Conservation (phyloP, 2,113 vertebrate species). For the Seriola quinqueradiata region DNA sequence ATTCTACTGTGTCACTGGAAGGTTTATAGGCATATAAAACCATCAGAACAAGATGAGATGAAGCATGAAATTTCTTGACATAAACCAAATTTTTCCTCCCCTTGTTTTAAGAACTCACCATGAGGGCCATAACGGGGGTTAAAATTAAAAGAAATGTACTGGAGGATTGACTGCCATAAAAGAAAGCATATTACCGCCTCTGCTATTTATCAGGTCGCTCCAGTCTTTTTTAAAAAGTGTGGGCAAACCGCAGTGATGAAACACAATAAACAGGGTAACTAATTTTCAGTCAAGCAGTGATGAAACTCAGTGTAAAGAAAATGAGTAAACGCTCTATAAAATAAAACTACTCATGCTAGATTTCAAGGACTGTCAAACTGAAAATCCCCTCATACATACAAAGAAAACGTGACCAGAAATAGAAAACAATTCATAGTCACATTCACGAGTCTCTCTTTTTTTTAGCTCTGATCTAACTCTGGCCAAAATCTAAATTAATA, state of each 20-base stretch:
- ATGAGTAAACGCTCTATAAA: neutral
- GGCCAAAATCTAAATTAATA: conserved; percentile 40
- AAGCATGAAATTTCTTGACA: conserved; percentile 69
- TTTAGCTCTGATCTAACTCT: conserved; percentile 21
- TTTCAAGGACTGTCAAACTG: conserved; percentile 37
- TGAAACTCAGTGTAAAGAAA: conserved; percentile 38
- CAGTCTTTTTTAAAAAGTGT: conserved; percentile 19
- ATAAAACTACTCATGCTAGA: conserved; percentile 23
- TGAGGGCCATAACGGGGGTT: neutral
- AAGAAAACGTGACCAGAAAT: conserved; percentile 6
- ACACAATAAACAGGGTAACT: conserved; percentile 39
- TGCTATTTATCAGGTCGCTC: conserved; percentile 6
- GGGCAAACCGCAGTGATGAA: conserved; percentile 26
- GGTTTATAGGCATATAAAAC: conserved; percentile 73
- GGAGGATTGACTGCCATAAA: neutral
- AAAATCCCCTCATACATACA: neutral
- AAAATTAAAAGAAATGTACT: conserved; percentile 10
- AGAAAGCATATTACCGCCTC: neutral
- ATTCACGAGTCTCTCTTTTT: neutral
- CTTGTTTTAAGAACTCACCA: conserved; percentile 5
- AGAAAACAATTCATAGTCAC: neutral
- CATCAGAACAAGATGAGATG: conserved; percentile 69
- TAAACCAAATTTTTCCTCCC: neutral
- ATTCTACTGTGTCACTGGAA: conserved; percentile 70
- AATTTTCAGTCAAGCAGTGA: conserved; percentile 36